Conservation (phyloP, 1,140 invertebrate genomes). For the Cylas formicarius region DNA sequence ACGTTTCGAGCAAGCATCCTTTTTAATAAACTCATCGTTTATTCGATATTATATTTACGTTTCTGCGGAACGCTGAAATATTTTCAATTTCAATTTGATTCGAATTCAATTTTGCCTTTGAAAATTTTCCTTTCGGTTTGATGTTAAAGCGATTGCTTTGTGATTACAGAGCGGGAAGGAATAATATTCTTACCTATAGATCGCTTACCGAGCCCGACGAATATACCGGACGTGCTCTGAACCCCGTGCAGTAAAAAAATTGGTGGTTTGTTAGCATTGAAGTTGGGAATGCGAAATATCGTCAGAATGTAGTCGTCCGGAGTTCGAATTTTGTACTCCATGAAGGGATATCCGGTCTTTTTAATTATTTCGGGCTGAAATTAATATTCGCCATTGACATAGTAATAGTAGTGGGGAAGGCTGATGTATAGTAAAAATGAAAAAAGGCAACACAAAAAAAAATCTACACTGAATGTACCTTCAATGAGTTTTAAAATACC, state of each 20-base stretch:
- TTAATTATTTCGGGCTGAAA: constrained; percentile 44
- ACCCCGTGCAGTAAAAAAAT: constrained; percentile 62
- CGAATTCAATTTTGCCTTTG: neutral
- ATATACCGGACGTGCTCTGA: constrained; percentile 51
- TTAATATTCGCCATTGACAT: too few species aligned
- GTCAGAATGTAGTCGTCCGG: constrained; percentile 51
- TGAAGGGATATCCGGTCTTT: constrained; percentile 49
- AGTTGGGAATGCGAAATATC: constrained; percentile 47
- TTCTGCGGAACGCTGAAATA: neutral
- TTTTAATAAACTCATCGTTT: neutral
- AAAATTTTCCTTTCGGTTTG: too few species aligned
- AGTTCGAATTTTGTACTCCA: constrained; percentile 46
- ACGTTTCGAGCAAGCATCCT: neutral
- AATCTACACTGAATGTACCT: too few species aligned
- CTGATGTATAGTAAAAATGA: too few species aligned
- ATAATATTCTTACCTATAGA: constrained; percentile 33
- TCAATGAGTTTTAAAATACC: too few species aligned
- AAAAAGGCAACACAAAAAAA: too few species aligned
- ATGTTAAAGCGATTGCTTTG: too few species aligned
- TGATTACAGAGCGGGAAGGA: neutral
- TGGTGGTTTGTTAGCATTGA: constrained; percentile 31
- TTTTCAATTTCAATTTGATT: neutral
- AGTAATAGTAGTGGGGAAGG: too few species aligned
- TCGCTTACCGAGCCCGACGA: constrained; percentile 46
- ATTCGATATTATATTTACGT: neutral